Evolutionary conservation across 2,113 vertebrate species (phyloP).

Genomic region (Triplophysa dalaica): DNA sequence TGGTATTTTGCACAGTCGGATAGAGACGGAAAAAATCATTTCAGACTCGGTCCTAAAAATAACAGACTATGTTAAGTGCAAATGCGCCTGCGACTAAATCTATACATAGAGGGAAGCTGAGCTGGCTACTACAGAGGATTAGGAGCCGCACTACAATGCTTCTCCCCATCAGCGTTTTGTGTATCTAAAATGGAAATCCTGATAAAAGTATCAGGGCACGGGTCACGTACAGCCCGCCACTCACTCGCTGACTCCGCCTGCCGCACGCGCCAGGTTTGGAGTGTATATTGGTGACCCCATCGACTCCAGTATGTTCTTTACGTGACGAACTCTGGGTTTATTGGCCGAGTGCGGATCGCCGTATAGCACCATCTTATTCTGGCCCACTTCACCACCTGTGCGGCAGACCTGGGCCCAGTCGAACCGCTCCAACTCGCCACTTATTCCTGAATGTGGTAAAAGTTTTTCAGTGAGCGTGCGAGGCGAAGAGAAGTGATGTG

Average conservation of each 20-base stretch:
- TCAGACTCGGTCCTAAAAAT: slow-evolving; percentile 54
- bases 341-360: slow-evolving; percentile 38
- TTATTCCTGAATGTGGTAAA: slow-evolving; percentile 36
- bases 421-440: not conserved
- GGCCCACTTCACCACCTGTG: slow-evolving; percentile 49
- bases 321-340: slow-evolving; percentile 41
- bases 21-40: slow-evolving; percentile 28
- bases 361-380: slow-evolving; percentile 38
- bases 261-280: not conserved
- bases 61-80: slow-evolving; percentile 50
- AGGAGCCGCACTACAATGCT: slow-evolving; percentile 61
- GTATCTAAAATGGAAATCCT: slow-evolving; percentile 76
- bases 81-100: slow-evolving; percentile 47
- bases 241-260: slow-evolving; percentile 7
- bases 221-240: slow-evolving; percentile 61
- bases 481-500: slow-evolving; percentile 34
- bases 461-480: slow-evolving; percentile 35
- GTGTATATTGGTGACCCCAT: slow-evolving; percentile 44
- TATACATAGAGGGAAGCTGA: slow-evolving; percentile 50
- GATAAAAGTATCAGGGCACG: slow-evolving; percentile 64
- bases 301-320: slow-evolving; percentile 34
- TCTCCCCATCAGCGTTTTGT: slow-evolving; percentile 74
- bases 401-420: not conserved
- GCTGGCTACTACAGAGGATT: slow-evolving; percentile 66
- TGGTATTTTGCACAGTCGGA: slow-evolving; percentile 48